Conservation (phyloP, 1,140 invertebrate genomes). For the Triops longicaudatus region DNA sequence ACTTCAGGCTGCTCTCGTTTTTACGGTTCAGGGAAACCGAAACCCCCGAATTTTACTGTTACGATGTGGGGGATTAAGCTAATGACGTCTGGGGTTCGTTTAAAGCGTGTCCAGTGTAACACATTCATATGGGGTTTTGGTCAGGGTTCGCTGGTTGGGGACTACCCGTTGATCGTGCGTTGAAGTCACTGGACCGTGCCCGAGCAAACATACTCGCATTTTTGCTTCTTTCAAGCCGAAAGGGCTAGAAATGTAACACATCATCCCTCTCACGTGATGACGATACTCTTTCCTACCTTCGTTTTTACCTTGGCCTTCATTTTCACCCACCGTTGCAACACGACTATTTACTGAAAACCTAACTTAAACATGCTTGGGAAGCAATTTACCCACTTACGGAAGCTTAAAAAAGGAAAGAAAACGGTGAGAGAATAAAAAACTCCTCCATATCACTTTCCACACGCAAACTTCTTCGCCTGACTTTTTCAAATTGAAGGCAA, state of each 20-base stretch:
- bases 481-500: slow-evolving; percentile 1
- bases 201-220: not conserved
- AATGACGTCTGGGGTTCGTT: not conserved
- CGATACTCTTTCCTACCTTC: not conserved
- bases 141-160: slow-evolving; percentile 1
- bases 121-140: not conserved
- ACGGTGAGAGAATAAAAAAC: not conserved
- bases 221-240: not conserved
- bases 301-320: not conserved
- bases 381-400: not conserved
- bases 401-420: not conserved
- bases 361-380: no score
- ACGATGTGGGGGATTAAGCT: no score
- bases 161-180: not conserved
- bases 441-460: not conserved
- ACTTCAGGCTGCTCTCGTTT: no score
- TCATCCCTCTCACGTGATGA: not conserved
- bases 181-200: not conserved
- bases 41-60: no score
- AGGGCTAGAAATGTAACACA: not conserved
- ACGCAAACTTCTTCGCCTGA: not conserved
- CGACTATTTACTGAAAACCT: no score
- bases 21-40: no score
- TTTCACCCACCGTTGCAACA: not conserved
- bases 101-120: slow-evolving; percentile 2